These are phyloP conservation scores for Cygnus olor DNA, from an alignment of 2,797 vertebrate species.

Conservation along the genomic window DNA sequence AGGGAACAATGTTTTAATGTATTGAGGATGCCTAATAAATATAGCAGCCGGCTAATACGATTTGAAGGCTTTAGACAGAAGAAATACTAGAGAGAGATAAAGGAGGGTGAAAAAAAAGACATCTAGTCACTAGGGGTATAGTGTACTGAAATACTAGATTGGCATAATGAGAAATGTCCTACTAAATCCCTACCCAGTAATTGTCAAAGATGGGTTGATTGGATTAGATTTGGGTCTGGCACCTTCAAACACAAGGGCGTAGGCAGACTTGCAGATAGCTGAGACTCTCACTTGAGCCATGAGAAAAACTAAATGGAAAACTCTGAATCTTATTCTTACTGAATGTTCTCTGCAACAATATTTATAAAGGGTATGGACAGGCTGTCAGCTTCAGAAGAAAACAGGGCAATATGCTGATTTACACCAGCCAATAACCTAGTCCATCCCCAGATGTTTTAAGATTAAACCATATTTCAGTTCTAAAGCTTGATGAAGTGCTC, in stretches of 20 bases:
- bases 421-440: neutral
- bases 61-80: conserved; percentile 15
- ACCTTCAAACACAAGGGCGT: neutral
- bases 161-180: neutral
- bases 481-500: neutral
- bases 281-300: neutral
- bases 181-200: neutral
- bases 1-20: conserved; percentile 46
- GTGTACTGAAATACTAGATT: neutral
- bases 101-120: neutral
- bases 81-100: neutral
- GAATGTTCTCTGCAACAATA: neutral
- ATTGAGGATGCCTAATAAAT: conserved; percentile 37
- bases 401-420: neutral
- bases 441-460: neutral
- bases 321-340: neutral
- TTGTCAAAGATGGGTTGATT: conserved; percentile 15
- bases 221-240: neutral
- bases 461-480: neutral
- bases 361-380: neutral
- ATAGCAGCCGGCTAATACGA: neutral
- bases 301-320: neutral
- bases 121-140: neutral
- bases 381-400: neutral
- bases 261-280: neutral